Base-by-base conservation (phyloP, 2,888 invertebrate genomes). In the Amblyteles armatorius region DNA sequence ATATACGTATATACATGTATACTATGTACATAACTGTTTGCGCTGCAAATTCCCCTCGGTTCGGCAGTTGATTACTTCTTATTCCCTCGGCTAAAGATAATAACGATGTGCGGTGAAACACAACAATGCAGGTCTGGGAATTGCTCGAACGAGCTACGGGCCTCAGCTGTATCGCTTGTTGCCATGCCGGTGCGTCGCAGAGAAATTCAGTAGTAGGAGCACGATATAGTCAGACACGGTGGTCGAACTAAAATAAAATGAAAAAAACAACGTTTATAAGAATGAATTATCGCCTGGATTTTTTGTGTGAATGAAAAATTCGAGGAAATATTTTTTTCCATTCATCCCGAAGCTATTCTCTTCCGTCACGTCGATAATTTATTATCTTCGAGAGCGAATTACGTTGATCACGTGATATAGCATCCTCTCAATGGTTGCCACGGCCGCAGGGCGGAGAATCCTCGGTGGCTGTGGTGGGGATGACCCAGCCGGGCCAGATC, bases 401-500 rank as follows among this genome's bases (percentile, higher is more conserved):
- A 29, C 33, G 48, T 48, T 29, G 60, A 19, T 63, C 74, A 44
- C 74, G 74, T 19, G 36, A 77, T 26, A 55, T 26, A 55, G 26
- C 40, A 52, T 40, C 52, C 67, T 74, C 48, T 77, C 33, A 67
- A 76, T 67, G 77, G 77, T 77, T 77, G 77, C 65, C 67, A 67
- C 77, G 77, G 65, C 55, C 67, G 52, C 40, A 67, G 50, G 68
- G 50, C n/a, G 72, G 33, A 76, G 68, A 63, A 48, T n/a, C 16
- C 33, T 4, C 29, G 63, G 29, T 29, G 33, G 16, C 26, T 2
- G 63, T 63, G 36, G 60, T 63, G 63, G 67, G 72, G 44, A 67
- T 36, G 68, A 55, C 72, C 73, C 74, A 57, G 63, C 52, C 76
- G 55, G 52, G 55, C 33, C 69, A 87, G 90, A 91, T 91, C 91